phyloP scores from a whole-genome alignment of 1,140 invertebrate genomes.

The Euwallacea fornicatus region DNA sequence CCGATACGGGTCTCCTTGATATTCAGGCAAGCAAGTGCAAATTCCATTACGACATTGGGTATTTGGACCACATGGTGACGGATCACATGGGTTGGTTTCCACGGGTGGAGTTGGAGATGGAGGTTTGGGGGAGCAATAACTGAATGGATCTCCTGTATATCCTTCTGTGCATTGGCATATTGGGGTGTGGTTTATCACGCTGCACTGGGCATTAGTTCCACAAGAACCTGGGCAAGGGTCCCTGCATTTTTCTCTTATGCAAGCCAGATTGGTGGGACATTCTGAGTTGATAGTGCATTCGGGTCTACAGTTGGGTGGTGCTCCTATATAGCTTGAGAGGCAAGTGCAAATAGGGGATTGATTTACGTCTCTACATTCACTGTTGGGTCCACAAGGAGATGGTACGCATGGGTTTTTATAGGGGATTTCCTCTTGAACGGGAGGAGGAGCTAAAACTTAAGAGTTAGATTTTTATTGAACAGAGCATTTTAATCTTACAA shows the following conservation, averaged over 20 bases:
- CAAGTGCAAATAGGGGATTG: constrained; percentile 64
- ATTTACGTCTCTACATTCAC: constrained; percentile 61
- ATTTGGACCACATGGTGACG: constrained; percentile 73
- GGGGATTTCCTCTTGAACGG: constrained; percentile 40
- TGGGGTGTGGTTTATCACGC: constrained; percentile 69
- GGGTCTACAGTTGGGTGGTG: constrained; percentile 56
- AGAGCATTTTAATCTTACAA: constrained; percentile 51
- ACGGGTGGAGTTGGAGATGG: constrained; percentile 44
- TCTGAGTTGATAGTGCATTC: constrained; percentile 73
- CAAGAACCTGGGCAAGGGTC: constrained; percentile 75
- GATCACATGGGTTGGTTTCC: constrained; percentile 63
- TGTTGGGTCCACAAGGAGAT: constrained; percentile 67
- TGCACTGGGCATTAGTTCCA: constrained; percentile 67
- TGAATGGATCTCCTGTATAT: constrained; percentile 74
- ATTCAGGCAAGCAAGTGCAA: constrained; percentile 65
- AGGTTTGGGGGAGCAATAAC: constrained; percentile 63
- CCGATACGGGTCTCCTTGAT: constrained; percentile 62
- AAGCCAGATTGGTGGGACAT: constrained; percentile 67
- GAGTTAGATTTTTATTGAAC: neutral
- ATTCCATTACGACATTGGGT: constrained; percentile 65
- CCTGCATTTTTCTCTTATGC: constrained; percentile 66
- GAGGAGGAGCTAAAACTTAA: constrained; percentile 42
- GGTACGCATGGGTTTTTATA: constrained; percentile 59
- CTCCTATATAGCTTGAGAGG: constrained; percentile 51
- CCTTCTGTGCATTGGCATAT: constrained; percentile 68